A percentile compares a stretch with the other conserved stretches of the same genome.
These are phyloP conservation scores for Pogonomyrmex californicus DNA, from an alignment of 1,140 invertebrate species.

Conservation along the genomic window DNA sequence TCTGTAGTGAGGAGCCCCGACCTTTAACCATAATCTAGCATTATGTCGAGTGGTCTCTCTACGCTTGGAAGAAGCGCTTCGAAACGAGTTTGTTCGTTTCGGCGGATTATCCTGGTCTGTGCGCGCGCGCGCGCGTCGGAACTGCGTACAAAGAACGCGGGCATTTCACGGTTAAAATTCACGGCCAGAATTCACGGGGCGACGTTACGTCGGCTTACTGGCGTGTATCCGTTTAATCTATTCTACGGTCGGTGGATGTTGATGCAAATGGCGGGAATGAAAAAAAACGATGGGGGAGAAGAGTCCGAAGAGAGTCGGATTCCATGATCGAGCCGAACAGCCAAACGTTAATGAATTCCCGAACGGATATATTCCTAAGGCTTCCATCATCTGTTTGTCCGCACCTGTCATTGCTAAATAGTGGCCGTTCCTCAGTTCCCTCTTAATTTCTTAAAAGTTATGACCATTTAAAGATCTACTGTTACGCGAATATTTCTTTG, in stretches of 20 bases:
- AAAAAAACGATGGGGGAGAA: constrained; percentile 33
- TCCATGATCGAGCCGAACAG: constrained; percentile 1
- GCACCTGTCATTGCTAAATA: constrained; percentile 55
- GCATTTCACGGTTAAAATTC: constrained; percentile 78
- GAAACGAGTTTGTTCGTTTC: constrained; percentile 79
- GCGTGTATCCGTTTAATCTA: constrained; percentile 75
- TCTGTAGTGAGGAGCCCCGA: constrained; percentile 34
- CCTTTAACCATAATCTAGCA: constrained; percentile 78
- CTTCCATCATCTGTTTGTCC: constrained; percentile 35
- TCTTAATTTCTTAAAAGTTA: constrained; percentile 1
- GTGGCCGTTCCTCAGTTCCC: background rate
- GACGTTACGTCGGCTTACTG: constrained; percentile 72
- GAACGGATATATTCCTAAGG: constrained; percentile 47
- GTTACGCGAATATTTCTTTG: background rate
- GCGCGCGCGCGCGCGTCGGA: constrained; percentile 41
- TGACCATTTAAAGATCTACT: background rate
- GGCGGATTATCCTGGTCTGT: constrained; percentile 74
- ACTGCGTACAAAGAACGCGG: constrained; percentile 70
- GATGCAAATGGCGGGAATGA: constrained; percentile 54
- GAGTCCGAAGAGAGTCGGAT: background rate
- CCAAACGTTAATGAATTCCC: constrained; percentile 61
- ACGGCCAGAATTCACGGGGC: constrained; percentile 68
- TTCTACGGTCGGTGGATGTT: constrained; percentile 67
- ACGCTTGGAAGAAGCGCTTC: constrained; percentile 74
- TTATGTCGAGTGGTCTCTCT: constrained; percentile 77